Evolutionary conservation across 2,797 vertebrate genomes (phyloP).

Genomic region (Notolepis coatsorum): DNA sequence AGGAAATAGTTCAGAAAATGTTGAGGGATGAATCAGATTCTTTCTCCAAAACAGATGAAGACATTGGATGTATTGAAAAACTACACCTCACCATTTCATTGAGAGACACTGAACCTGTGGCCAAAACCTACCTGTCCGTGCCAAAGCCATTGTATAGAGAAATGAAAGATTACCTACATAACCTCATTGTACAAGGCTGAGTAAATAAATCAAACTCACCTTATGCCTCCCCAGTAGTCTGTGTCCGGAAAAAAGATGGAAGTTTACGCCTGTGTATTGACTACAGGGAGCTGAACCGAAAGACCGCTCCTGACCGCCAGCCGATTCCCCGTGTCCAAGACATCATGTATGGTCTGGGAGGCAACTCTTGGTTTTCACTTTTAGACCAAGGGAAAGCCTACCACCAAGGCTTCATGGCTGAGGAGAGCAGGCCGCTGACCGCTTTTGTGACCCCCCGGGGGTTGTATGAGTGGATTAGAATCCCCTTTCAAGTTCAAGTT

Average conservation of each 20-base stretch:
- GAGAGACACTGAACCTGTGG: constrained; percentile 25
- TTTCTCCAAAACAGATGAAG: constrained; percentile 31
- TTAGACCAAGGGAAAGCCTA: not conserved
- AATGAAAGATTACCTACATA: constrained; percentile 25
- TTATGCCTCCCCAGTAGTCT: constrained; percentile 1
- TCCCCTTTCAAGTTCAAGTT: too few species aligned
- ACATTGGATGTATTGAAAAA: constrained; percentile 27
- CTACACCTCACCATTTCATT: constrained; percentile 25
- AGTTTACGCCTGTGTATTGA: not conserved
- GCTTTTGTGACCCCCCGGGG: not conserved
- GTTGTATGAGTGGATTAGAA: not conserved
- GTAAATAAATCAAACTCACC: constrained; percentile 20
- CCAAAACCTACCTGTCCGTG: constrained; percentile 20
- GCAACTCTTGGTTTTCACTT: not conserved
- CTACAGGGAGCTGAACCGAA: not conserved
- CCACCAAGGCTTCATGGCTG: not conserved
- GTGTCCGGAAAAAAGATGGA: too few species aligned
- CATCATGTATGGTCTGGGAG: not conserved
- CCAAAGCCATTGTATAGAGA: constrained; percentile 27
- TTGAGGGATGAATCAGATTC: constrained; percentile 33
- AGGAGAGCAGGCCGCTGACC: not conserved
- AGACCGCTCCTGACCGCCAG: not conserved
- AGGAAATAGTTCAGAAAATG: constrained; percentile 16
- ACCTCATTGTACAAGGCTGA: constrained; percentile 26
- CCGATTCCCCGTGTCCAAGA: not conserved